phyloP scores from a whole-genome alignment of 2,888 invertebrate genomes.

The Autographa gamma region DNA sequence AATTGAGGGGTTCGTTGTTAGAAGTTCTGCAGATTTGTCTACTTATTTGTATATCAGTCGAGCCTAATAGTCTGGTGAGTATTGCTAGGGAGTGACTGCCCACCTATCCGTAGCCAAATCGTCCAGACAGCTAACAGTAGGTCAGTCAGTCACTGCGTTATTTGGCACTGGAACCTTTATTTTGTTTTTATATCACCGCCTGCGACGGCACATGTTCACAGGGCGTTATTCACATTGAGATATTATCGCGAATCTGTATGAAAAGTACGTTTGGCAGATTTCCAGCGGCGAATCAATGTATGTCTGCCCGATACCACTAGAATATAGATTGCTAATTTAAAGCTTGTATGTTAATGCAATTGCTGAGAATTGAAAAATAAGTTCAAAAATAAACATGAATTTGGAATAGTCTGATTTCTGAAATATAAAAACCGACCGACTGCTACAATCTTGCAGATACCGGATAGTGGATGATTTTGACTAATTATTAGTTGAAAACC shows the following conservation, averaged over 20 bases:
- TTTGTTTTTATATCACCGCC: constrained; percentile 26
- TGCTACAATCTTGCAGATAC: too few species aligned
- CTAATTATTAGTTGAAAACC: background rate
- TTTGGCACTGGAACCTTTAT: constrained; percentile 47
- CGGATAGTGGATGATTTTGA: too few species aligned
- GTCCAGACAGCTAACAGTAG: constrained; percentile 39
- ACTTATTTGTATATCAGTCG: too few species aligned
- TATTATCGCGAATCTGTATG: constrained; percentile 41
- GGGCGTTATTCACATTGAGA: constrained; percentile 28
- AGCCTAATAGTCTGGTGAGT: background rate
- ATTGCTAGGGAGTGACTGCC: background rate
- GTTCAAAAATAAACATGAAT: background rate
- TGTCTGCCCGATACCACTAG: constrained; percentile 24
- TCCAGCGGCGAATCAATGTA: constrained; percentile 44
- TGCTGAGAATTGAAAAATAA: constrained; percentile 15
- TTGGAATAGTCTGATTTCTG: background rate
- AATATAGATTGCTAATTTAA: constrained; percentile 19
- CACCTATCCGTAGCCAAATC: constrained; percentile 37
- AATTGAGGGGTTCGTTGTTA: background rate
- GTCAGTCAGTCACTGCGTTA: constrained; percentile 50
- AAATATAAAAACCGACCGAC: too few species aligned
- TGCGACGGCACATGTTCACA: constrained; percentile 31
- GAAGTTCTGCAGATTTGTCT: background rate
- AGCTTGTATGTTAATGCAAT: constrained; percentile 18
- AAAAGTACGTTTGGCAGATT: constrained; percentile 48